Conservation (phyloP, 2,888 invertebrate species). For the Trissolcus japonicus region DNA sequence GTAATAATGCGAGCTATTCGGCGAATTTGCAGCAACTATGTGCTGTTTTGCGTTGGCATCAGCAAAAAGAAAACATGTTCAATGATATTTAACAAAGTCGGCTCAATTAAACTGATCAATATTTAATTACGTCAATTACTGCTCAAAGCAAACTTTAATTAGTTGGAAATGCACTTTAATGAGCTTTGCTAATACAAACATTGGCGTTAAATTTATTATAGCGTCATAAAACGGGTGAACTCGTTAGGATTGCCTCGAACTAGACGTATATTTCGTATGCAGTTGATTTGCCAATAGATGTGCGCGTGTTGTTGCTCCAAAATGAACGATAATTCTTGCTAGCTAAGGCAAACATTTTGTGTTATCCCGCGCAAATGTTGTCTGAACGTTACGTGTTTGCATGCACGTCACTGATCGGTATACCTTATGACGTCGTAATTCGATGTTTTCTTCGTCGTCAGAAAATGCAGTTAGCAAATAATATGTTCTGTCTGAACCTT, state of each 20-base stretch:
- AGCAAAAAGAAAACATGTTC: not conserved
- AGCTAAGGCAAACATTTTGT: constrained; percentile 7
- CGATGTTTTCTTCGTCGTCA: constrained; percentile 38
- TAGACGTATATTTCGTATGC: too few species aligned
- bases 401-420: constrained; percentile 15
- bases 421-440: constrained; percentile 40
- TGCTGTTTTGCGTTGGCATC: not conserved
- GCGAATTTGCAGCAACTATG: constrained; percentile 20
- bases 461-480: constrained; percentile 48
- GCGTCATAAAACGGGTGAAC: too few species aligned
- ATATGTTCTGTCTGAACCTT: constrained; percentile 50
- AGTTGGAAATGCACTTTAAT: too few species aligned
- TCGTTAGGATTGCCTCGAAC: too few species aligned
- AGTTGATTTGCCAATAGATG: not conserved
- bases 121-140: not conserved
- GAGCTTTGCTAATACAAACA: too few species aligned
- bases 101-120: not conserved
- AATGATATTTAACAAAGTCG: not conserved
- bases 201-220: too few species aligned
- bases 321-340: constrained; percentile 1
- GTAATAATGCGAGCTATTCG: constrained; percentile 33
- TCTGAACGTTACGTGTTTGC: constrained; percentile 12
- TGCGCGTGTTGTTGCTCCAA: not conserved
- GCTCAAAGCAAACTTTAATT: too few species aligned
- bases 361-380: constrained; percentile 9